Evolutionary conservation across 53 echinoderm and acorn worm species (phyloP), one percentile per base, ranked within the genome.

Genomic region (Holothuria leucospilota): DNA sequence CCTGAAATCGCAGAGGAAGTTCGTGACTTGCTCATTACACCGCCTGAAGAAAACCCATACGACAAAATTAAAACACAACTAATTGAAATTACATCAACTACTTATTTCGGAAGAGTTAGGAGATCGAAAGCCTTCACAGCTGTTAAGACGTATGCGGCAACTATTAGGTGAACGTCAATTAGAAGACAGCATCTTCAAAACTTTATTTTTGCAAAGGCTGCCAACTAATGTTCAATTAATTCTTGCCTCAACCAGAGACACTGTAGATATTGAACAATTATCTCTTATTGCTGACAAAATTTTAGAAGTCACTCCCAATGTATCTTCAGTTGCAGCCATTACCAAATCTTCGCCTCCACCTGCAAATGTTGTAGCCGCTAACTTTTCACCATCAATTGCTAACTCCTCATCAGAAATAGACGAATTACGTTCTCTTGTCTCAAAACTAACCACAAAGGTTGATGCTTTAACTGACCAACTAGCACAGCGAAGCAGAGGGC

Each of bases 201-300:
- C 29, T n/a, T 39, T 77, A 38, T 77, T 77, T 46, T 15, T 77
- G 15, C 78, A 77, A n/a, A 1, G 78, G 1, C 4, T 77, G n/a
- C 78, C 41, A 12, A 77, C n/a, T 2, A 77, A 29, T 41, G 78
- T 39, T 38, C 78, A 77, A 4, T 3, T 51, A 29, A 85, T 85
- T 51, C 26, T 85, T 20, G 85, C 85, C 34, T 85, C 85, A 39
- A 51, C 42, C 0, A 62, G 59, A 42, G 72, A 73, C 24, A 20
- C 61, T 73, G 71, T 60, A 8, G 0, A 86, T 58, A 59, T 73
- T 2, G 86, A 73, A 20, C 67, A 84, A 51, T 84, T 84, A 26
- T 64, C 69, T 11, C n/a, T 67, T 46, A 49, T 84, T 13, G 84
- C 84, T 12, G 84, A 84, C 81, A 81, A 81, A 29, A 81, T 81